Conservation (phyloP, 2,888 invertebrate species). For the Sarcophaga rosellei region DNA sequence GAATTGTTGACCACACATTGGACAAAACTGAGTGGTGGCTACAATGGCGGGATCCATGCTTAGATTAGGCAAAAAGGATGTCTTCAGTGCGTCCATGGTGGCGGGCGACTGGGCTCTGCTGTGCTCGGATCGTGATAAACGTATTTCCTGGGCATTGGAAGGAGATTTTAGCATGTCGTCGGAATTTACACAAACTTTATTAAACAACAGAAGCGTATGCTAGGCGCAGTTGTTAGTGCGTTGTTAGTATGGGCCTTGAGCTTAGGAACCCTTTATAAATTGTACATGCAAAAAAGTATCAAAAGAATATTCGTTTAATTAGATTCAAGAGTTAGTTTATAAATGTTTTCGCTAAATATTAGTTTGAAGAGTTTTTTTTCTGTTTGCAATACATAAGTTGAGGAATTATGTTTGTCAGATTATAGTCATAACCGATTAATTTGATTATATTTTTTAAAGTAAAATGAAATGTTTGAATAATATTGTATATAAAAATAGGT, state of each 20-base stretch:
- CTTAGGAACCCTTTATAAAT: constrained; percentile 51
- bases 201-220: constrained; percentile 63
- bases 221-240: constrained; percentile 65
- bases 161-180: constrained; percentile 78
- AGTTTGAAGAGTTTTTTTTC: neutral
- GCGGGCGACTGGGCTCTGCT: constrained; percentile 70
- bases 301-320: constrained; percentile 17
- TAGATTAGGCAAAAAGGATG: constrained; percentile 79
- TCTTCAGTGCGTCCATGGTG: constrained; percentile 78
- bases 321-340: constrained; percentile 15
- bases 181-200: constrained; percentile 44
- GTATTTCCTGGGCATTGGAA: constrained; percentile 79
- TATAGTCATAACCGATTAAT: too few species aligned
- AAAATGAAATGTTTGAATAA: too few species aligned
- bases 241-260: constrained; percentile 65
- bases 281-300: constrained; percentile 62
- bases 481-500: too few species aligned
- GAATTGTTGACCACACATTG: constrained; percentile 80
- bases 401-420: neutral
- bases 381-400: neutral
- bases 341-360: neutral
- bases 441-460: too few species aligned
- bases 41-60: constrained; percentile 77
- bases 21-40: constrained; percentile 76
- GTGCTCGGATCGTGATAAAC: constrained; percentile 77